Evolutionary conservation across 2,888 invertebrate genomes (phyloP), one percentile per base, ranked within the genome.

Genomic region (Epirrita christyi): DNA sequence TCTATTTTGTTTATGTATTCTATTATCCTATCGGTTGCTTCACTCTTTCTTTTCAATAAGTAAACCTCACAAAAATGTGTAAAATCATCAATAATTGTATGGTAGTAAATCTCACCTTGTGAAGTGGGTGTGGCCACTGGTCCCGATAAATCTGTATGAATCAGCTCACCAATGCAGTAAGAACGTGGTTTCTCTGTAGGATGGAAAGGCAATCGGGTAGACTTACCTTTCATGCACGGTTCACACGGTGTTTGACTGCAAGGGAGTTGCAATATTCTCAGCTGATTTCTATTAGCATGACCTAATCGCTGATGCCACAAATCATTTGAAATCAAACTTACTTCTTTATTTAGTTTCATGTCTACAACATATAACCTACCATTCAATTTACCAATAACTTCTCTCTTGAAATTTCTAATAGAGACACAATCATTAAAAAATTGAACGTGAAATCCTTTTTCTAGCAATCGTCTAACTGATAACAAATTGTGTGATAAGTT

Each of bases 1-100:
- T 64, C 58, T 34, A 63, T 14, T 49, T 38, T 57, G 3, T 38
- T 61, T 6, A 67, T 63, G 44, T 67, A 64, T 8, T 55, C 14
- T 15, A 63, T 59, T 7, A 66, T 15, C 9, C 41, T 53, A 11
- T 57, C 32, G 6, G 60, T 61, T n/a, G 63, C 64, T 58, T 67
- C 64, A 34, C 8, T 43, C 56, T 64, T 64, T 0, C 36, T 51
- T 47, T 54, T 48, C 11, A 64, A n/a, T 47, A 63, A 21, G n/a
- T 58, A 58, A n/a, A n/a, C n/a, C n/a, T n/a, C n/a, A n/a, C n/a
- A n/a, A n/a, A n/a, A n/a, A n/a, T n/a, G n/a, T n/a, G n/a, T n/a
- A n/a, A n/a, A n/a, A n/a, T n/a, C n/a, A n/a, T n/a, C n/a, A n/a
- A n/a, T n/a, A n/a, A n/a, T n/a, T n/a, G n/a, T n/a, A n/a, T n/a